Evolutionary conservation across 1,140 invertebrate species (phyloP).

Genomic region (Euwallacea similis): DNA sequence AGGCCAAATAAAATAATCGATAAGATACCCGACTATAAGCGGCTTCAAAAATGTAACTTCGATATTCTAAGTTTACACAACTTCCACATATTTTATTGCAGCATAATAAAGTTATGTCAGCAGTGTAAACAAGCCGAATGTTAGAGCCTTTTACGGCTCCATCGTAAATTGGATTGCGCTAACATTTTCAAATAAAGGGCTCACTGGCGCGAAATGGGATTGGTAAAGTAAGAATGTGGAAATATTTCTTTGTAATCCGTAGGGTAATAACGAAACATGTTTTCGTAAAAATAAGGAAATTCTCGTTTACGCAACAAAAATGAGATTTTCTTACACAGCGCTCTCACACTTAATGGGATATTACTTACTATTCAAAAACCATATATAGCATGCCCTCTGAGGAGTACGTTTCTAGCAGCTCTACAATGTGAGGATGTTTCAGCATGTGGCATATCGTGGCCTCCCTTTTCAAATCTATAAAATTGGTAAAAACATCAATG

Average conservation of each 20-base stretch:
- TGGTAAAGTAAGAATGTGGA: not conserved
- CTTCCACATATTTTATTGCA: not conserved
- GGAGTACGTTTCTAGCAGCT: slow-evolving; percentile 96
- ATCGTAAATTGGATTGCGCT: not conserved
- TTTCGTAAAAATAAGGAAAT: too few species aligned
- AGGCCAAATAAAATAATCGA: too few species aligned
- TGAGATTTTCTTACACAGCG: too few species aligned
- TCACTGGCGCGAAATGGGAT: not conserved
- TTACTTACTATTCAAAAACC: slow-evolving; percentile 98
- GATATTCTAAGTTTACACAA: not conserved
- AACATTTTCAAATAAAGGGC: slow-evolving; percentile 2
- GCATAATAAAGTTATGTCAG: slow-evolving; percentile 3
- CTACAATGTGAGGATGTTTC: slow-evolving; percentile 98
- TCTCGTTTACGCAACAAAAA: too few species aligned
- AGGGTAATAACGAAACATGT: too few species aligned
- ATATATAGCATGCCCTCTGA: slow-evolving; percentile 98
- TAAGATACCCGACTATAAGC: too few species aligned
- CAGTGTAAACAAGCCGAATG: not conserved
- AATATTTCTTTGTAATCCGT: not conserved
- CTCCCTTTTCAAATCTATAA: slow-evolving; percentile 91
- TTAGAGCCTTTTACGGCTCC: not conserved
- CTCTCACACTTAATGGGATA: too few species aligned
- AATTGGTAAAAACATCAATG: not conserved
- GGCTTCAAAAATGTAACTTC: too few species aligned
- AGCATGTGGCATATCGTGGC: slow-evolving; percentile 99